These are phyloP conservation scores for Temnothorax unifasciatus DNA, from an alignment of 2,888 invertebrate genomes.

Conservation along the genomic window DNA sequence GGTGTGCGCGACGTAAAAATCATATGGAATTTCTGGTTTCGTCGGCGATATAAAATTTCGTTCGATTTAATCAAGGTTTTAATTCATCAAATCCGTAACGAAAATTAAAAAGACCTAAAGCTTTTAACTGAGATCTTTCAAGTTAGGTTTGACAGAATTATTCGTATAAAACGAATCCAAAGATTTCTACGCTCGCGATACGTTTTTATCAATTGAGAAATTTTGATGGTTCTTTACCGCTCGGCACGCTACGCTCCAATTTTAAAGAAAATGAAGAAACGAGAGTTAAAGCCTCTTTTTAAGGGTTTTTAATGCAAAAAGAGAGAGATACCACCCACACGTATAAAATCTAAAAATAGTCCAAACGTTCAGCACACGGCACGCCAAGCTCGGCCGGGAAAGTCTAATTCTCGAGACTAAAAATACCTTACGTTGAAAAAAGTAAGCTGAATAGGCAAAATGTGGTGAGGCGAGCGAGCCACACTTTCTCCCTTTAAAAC, in stretches of 20 bases:
- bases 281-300: neutral
- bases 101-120: neutral
- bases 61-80: constrained; percentile 21
- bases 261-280: neutral
- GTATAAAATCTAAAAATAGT: constrained; percentile 31
- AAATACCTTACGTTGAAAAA: neutral
- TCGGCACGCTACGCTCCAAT: neutral
- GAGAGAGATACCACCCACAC: neutral
- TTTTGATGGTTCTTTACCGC: neutral
- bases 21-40: neutral
- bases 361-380: neutral
- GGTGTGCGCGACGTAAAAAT: neutral
- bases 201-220: neutral
- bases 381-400: neutral
- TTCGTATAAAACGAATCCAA: neutral
- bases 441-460: constrained; percentile 1
- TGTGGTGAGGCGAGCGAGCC: neutral
- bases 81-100: neutral
- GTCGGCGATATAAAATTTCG: constrained; percentile 9
- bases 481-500: neutral
- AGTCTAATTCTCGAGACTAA: constrained; percentile 18
- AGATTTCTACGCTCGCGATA: neutral
- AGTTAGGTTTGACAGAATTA: neutral
- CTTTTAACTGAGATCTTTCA: neutral
- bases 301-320: neutral